Conservation (phyloP, 2,797 vertebrate species). For the Micrastur ruficollis region DNA sequence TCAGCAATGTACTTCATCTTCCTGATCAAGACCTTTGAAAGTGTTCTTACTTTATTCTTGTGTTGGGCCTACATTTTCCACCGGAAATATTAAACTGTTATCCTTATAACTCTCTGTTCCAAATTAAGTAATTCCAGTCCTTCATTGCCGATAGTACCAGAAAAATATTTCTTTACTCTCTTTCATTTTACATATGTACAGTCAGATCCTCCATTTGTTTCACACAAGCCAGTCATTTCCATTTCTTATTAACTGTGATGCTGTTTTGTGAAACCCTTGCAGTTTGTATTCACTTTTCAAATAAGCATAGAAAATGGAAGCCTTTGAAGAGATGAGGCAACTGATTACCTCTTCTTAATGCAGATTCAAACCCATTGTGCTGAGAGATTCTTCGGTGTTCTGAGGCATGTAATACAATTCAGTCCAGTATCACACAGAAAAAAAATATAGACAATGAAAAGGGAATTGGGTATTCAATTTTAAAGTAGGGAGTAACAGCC, state of each 20-base stretch:
- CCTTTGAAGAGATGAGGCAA: not conserved
- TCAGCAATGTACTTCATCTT: not conserved
- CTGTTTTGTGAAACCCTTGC: not conserved
- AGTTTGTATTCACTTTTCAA: not conserved
- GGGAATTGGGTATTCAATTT: not conserved
- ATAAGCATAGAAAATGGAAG: not conserved
- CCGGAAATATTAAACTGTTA: not conserved
- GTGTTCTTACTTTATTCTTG: not conserved
- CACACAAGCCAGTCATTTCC: not conserved
- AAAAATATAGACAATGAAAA: not conserved
- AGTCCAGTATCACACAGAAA: not conserved
- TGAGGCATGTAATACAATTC: not conserved
- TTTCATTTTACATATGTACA: not conserved
- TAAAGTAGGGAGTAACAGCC: not conserved
- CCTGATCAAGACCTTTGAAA: not conserved
- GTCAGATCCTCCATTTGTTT: not conserved
- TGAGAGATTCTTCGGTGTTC: not conserved
- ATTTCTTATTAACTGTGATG: not conserved
- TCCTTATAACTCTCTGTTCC: not conserved
- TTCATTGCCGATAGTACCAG: not conserved
- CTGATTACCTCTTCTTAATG: not conserved
- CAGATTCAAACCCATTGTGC: not conserved
- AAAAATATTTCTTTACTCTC: not conserved
- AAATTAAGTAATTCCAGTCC: not conserved
- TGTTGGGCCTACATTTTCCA: not conserved